Conservation (phyloP, 2,888 invertebrate species). For the Acronicta aceris region DNA sequence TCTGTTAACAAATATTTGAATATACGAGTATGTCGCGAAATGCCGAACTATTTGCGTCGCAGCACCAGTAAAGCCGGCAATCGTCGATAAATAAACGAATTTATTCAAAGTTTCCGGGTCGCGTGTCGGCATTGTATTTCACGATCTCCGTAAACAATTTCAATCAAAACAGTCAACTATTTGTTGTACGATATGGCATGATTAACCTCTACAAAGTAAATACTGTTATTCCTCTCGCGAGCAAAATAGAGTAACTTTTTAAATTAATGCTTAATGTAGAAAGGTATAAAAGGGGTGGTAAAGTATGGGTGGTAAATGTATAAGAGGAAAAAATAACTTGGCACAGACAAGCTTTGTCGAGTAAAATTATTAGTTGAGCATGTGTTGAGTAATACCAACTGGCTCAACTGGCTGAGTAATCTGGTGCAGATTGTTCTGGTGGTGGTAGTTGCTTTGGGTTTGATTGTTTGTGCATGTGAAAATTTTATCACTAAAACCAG, state of each 20-base stretch:
- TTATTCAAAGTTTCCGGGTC: conserved; percentile 22
- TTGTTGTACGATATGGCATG: conserved; percentile 31
- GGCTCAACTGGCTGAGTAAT: no score
- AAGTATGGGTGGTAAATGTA: no score
- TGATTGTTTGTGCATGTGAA: no score
- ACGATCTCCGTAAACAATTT: conserved; percentile 27
- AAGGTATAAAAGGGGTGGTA: not conserved
- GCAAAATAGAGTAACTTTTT: conserved; percentile 6
- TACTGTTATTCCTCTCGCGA: conserved; percentile 8
- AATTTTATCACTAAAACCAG: no score
- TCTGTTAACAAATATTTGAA: conserved; percentile 6
- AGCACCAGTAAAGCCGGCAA: not conserved
- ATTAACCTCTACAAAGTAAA: conserved; percentile 26
- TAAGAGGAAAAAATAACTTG: not conserved
- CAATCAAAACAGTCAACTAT: conserved; percentile 28
- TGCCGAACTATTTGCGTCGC: not conserved
- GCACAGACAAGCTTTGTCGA: not conserved
- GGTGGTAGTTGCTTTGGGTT: no score
- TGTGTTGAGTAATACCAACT: no score
- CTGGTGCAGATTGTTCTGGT: no score
- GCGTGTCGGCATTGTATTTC: conserved; percentile 23
- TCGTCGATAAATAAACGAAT: conserved; percentile 30
- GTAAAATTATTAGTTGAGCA: no score
- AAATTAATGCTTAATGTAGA: not conserved
- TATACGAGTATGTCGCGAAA: not conserved